Evolutionary conservation across 2,113 vertebrate genomes (phyloP).

Genomic region (Podarcis raffonei): DNA sequence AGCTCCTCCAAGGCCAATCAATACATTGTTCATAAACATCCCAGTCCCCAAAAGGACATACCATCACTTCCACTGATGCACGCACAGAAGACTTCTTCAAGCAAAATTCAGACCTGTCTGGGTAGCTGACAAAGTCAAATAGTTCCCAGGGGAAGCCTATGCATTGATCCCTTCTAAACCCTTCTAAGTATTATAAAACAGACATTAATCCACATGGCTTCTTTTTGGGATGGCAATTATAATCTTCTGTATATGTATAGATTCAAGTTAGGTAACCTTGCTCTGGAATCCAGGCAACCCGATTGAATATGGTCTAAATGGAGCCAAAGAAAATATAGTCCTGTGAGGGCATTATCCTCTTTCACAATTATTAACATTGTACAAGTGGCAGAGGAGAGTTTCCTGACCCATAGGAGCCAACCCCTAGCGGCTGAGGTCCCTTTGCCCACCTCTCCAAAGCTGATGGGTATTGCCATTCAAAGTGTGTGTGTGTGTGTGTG

Average conservation of each 20-base stretch:
- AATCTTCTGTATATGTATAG: not conserved
- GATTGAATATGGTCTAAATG: not conserved
- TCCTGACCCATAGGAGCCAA: no score
- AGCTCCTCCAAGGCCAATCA: not conserved
- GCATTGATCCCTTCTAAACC: not conserved
- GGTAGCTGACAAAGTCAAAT: not conserved
- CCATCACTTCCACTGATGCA: not conserved
- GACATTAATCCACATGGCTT: not conserved
- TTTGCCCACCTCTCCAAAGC: no score
- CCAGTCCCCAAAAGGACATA: not conserved
- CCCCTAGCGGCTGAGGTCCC: no score
- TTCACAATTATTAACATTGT: no score
- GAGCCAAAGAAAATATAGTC: not conserved
- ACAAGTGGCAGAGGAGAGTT: no score
- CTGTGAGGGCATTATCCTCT: no score
- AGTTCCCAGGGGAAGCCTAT: not conserved
- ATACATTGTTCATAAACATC: not conserved
- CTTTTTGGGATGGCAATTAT: no score
- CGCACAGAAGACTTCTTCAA: not conserved
- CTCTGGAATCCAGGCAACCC: not conserved
- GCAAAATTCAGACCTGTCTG: not conserved
- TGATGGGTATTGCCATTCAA: no score
- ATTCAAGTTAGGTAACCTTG: not conserved
- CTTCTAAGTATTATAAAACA: not conserved
- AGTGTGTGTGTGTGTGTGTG: no score